Percentiles rank a stretch among this genome's conserved stretches.
phyloP scores from a whole-genome alignment of 2,888 invertebrate species.

The Prosapia bicincta region DNA sequence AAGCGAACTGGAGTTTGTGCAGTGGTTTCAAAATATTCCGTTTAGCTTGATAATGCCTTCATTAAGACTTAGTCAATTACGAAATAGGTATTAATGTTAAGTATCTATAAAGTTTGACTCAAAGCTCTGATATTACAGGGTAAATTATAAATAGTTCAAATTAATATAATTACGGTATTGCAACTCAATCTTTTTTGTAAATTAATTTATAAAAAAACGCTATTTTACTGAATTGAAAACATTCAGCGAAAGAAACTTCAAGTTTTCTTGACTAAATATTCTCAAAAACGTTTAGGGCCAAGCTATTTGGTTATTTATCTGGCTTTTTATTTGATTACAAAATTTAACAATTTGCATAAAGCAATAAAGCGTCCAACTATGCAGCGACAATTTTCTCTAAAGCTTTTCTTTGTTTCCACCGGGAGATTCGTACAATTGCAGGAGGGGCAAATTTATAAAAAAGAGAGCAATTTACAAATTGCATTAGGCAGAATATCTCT shows the following conservation, averaged over 20 bases:
- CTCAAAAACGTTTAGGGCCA: neutral
- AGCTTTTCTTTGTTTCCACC: neutral
- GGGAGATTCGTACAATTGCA: neutral
- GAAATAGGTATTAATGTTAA: no score
- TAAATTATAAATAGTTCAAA: no score
- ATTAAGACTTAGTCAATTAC: no score
- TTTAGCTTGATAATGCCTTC: no score
- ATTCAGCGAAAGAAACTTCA: no score
- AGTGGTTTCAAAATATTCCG: neutral
- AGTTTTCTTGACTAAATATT: no score
- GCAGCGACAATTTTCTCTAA: neutral
- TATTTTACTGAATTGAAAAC: no score
- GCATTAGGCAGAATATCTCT: neutral
- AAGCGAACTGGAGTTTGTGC: neutral
- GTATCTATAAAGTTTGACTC: no score
- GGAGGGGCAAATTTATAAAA: neutral
- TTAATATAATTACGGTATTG: no score
- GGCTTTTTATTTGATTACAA: neutral
- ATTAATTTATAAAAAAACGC: no score
- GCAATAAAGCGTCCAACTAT: neutral
- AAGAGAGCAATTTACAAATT: neutral
- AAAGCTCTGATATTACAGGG: no score
- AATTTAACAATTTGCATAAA: neutral
- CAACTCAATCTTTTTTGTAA: no score
- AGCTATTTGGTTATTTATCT: neutral